Evolutionary conservation across 2,113 vertebrate species (phyloP).

Genomic region (Lasiurus borealis): DNA sequence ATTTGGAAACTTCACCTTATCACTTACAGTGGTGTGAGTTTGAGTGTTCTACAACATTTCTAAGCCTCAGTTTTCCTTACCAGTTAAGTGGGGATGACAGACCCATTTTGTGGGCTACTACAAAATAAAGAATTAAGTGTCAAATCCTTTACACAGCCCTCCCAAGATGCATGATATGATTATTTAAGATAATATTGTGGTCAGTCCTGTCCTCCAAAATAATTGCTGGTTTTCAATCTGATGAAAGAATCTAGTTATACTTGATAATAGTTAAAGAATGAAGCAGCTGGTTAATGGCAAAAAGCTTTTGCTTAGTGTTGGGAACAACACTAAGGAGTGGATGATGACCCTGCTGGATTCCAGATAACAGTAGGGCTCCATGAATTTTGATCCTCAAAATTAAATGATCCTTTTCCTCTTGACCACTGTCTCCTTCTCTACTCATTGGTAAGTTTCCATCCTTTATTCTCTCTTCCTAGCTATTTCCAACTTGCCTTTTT

Average conservation of each 20-base stretch:
- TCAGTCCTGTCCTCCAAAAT: not conserved
- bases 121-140: not conserved
- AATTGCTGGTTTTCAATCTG: not conserved
- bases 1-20: not conserved
- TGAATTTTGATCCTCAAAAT: not conserved
- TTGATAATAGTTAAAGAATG: not conserved
- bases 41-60: not conserved
- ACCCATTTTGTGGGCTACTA: not conserved
- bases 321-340: not conserved
- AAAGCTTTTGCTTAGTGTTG: not conserved
- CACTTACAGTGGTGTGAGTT: not conserved
- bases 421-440: too few species aligned
- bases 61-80: not conserved
- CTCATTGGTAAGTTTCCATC: not conserved
- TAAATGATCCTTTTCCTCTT: not conserved
- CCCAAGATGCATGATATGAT: not conserved
- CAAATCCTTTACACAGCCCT: not conserved
- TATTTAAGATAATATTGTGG: not conserved
- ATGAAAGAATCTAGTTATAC: not conserved
- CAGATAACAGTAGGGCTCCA: not conserved
- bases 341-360: not conserved
- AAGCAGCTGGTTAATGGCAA: not conserved
- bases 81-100: not conserved
- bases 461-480: not conserved
- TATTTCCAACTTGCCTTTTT: not conserved